Percentiles rank a stretch among this genome's conserved stretches.
These are phyloP conservation scores for Paracentrotus lividus DNA, from an alignment of 53 echinoderm and acorn worm species.

Conservation along the genomic window DNA sequence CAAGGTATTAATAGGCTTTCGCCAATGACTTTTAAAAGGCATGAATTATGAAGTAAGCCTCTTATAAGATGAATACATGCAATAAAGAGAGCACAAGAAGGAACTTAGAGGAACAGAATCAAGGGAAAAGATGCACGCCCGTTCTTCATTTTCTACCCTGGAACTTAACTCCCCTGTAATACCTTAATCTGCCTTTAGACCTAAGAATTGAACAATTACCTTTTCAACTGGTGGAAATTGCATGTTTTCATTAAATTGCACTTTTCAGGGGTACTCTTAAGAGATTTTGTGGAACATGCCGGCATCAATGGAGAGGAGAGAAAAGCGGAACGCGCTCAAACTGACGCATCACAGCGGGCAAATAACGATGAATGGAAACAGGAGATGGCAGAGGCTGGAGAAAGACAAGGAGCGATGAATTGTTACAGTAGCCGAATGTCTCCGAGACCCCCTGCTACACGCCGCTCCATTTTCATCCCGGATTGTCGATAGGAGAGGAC, in stretches of 20 bases:
- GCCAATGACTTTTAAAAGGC: constrained; percentile 44
- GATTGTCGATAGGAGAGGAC: constrained; percentile 24
- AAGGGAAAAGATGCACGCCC: not conserved
- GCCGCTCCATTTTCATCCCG: not conserved
- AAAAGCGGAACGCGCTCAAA: constrained; percentile 57
- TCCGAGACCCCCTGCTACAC: constrained; percentile 60
- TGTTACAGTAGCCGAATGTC: constrained; percentile 50
- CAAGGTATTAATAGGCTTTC: constrained; percentile 43
- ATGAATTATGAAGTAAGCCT: constrained; percentile 52
- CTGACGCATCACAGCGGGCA: constrained; percentile 42
- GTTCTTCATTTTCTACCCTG: not conserved
- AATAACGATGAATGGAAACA: constrained; percentile 42
- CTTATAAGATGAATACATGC: constrained; percentile 35
- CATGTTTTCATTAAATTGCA: constrained; percentile 65
- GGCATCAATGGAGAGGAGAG: constrained; percentile 34
- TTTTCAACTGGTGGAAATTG: constrained; percentile 37
- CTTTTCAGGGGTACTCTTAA: constrained; percentile 53
- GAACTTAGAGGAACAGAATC: not conserved
- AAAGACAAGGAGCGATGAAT: constrained; percentile 40
- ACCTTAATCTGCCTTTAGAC: constrained; percentile 57
- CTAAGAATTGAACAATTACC: constrained; percentile 55
- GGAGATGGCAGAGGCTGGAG: constrained; percentile 21
- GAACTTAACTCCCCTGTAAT: constrained; percentile 50
- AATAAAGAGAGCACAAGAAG: not conserved
- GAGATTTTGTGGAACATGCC: constrained; percentile 51